These are phyloP conservation scores for Azorinus chamasolen DNA, from an alignment of 2,888 invertebrate species.

Conservation along the genomic window DNA sequence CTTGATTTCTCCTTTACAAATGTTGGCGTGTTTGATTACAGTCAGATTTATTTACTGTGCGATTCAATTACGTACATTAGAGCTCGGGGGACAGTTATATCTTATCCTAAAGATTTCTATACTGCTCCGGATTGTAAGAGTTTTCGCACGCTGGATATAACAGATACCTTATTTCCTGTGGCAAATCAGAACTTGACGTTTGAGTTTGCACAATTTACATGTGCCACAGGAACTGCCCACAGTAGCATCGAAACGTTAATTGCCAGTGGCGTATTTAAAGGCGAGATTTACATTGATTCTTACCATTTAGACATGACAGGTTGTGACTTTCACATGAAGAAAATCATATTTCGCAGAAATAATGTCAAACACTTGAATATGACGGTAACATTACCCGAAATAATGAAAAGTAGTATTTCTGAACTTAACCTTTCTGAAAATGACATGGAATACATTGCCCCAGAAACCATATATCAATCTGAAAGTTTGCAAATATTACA, in stretches of 20 bases:
- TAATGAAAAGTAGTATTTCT: background rate
- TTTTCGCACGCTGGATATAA: background rate
- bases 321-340: constrained; percentile 1
- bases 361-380: constrained; percentile 9
- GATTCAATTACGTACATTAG: too few relatives aligned
- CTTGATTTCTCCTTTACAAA: too few relatives aligned
- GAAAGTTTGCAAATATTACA: constrained; percentile 6
- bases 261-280: background rate
- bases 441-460: constrained; percentile 15
- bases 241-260: background rate
- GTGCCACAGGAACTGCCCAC: background rate
- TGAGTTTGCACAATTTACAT: too few relatives aligned
- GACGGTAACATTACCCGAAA: background rate
- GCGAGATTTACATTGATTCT: background rate
- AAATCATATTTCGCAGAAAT: constrained; percentile 13
- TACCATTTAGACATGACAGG: background rate
- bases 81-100: too few relatives aligned
- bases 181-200: background rate
- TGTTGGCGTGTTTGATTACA: too few relatives aligned
- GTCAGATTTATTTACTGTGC: too few relatives aligned
- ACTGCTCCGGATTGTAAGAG: background rate
- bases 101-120: too few relatives aligned
- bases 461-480: background rate
- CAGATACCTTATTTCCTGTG: background rate
- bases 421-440: constrained; percentile 22